phyloP scores from a whole-genome alignment of 2,888 invertebrate genomes.

The Acleris cristana region DNA sequence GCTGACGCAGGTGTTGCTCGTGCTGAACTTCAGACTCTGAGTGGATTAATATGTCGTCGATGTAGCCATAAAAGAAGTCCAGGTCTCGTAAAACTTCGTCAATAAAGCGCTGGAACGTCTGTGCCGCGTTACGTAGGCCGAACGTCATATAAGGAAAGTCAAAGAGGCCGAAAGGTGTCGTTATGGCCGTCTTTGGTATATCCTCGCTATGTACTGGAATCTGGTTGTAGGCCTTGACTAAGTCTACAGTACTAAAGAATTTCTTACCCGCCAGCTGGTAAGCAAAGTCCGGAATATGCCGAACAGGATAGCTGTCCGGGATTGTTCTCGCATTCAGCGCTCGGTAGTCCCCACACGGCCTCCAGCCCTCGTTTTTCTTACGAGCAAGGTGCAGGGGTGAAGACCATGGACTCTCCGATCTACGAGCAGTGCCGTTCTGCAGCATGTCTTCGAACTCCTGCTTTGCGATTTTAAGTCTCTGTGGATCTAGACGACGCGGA shows the following conservation, averaged over 20 bases:
- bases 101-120: conserved; percentile 55
- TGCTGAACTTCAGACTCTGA: conserved; percentile 37
- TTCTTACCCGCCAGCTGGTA: conserved; percentile 28
- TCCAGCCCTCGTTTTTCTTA: conserved; percentile 20
- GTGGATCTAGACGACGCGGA: conserved; percentile 39
- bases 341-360: conserved; percentile 26
- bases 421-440: conserved; percentile 39
- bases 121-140: conserved; percentile 57
- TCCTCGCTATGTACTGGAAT: conserved; percentile 56
- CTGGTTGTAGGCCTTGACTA: conserved; percentile 55
- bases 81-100: conserved; percentile 35
- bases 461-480: conserved; percentile 17
- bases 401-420: conserved; percentile 38
- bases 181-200: conserved; percentile 55
- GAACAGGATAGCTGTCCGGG: neutral
- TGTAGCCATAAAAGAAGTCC: conserved; percentile 46
- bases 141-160: conserved; percentile 55
- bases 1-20: conserved; percentile 20
- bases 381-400: conserved; percentile 30
- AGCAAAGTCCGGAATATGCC: conserved; percentile 34
- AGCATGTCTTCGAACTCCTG: conserved; percentile 37
- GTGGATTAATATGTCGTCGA: conserved; percentile 52
- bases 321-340: neutral
- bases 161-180: conserved; percentile 51
- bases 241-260: conserved; percentile 33